Percentiles rank a stretch among this genome's conserved stretches.
Evolutionary conservation across 2,888 invertebrate species (phyloP).

Genomic region (Nematopogon swammerdamellus): DNA sequence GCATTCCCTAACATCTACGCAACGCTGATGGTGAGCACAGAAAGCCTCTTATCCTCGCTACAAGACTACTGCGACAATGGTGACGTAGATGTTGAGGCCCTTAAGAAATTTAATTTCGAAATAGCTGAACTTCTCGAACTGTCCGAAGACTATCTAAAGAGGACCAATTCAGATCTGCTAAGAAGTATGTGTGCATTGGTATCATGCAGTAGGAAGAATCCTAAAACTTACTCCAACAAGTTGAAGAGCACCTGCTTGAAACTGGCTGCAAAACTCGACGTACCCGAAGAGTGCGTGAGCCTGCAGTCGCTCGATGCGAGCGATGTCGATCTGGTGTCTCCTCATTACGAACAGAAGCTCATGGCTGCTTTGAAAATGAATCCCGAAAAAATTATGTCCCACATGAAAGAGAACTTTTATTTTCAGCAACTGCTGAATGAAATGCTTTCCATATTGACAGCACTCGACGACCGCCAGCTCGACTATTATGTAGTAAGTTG

Average conservation of each 20-base stretch:
- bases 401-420: neutral
- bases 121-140: constrained; percentile 21
- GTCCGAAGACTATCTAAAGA: constrained; percentile 12
- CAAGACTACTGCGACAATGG: constrained; percentile 29
- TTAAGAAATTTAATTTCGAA: constrained; percentile 24
- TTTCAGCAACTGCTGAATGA: neutral
- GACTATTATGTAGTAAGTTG: constrained; percentile 25
- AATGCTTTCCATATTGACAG: constrained; percentile 20
- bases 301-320: constrained; percentile 23
- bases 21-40: constrained; percentile 22
- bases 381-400: constrained; percentile 23
- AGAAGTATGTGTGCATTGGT: constrained; percentile 25
- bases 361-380: constrained; percentile 15
- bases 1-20: constrained; percentile 23
- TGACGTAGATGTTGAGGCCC: constrained; percentile 21
- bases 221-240: constrained; percentile 23
- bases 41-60: constrained; percentile 25
- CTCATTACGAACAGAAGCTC: constrained; percentile 16
- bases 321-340: constrained; percentile 25
- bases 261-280: constrained; percentile 21
- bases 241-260: constrained; percentile 28
- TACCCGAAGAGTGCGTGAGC: constrained; percentile 22
- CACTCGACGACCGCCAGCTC: constrained; percentile 20
- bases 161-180: constrained; percentile 18
- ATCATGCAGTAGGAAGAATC: constrained; percentile 18